A percentile compares a stretch with the other conserved stretches of the same genome.
Evolutionary conservation across 2,797 vertebrate species (phyloP).

Genomic region (Lateolabrax maculatus): DNA sequence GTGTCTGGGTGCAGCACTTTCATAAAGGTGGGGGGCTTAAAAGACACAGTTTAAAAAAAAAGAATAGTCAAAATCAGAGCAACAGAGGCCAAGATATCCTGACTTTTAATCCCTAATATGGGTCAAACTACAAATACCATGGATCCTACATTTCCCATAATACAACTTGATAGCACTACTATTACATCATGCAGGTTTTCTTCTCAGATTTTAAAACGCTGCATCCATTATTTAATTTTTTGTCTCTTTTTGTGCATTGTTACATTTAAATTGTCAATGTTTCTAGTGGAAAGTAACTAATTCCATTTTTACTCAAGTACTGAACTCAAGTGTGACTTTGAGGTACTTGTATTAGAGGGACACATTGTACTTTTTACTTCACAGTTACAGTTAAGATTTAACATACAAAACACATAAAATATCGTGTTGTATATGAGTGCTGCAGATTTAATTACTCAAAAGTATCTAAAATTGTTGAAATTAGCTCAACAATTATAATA

Average conservation of each 20-base stretch:
- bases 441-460: background rate
- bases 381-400: background rate
- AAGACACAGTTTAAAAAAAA: background rate
- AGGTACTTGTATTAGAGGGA: background rate
- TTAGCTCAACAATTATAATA: too few species aligned
- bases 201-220: background rate
- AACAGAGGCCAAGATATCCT: background rate
- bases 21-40: background rate
- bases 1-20: background rate
- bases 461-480: too few species aligned
- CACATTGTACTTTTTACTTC: background rate
- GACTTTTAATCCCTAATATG: background rate
- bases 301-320: background rate
- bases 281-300: background rate
- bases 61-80: background rate
- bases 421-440: background rate
- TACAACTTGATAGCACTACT: background rate
- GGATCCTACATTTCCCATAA: slow-evolving; percentile 2
- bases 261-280: too few species aligned
- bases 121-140: background rate
- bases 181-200: background rate
- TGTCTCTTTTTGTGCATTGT: too few species aligned
- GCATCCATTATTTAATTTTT: too few species aligned
- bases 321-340: background rate
- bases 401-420: background rate